These are phyloP conservation scores for Chiroxiphia lanceolata DNA, from an alignment of 2,797 vertebrate species.

Conservation along the genomic window DNA sequence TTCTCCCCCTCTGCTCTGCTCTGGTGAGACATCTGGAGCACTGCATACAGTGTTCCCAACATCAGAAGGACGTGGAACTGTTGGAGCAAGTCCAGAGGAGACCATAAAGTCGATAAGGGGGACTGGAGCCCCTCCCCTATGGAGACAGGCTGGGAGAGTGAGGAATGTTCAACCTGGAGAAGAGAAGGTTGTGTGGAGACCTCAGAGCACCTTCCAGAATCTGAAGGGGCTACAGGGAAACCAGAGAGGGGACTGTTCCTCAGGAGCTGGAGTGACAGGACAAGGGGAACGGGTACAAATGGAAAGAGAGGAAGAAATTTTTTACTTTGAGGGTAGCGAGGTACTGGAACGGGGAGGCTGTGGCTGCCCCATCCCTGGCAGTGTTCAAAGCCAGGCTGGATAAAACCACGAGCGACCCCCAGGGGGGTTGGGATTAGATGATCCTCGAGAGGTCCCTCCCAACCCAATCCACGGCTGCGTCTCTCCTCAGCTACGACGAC, in stretches of 20 bases:
- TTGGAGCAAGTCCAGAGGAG: neutral
- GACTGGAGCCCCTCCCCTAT: neutral
- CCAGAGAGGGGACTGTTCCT: neutral
- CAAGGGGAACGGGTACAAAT: neutral
- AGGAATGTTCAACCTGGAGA: neutral
- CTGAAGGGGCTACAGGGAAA: neutral
- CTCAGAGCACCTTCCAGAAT: neutral
- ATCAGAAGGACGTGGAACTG: neutral
- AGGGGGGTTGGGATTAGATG: too few species aligned
- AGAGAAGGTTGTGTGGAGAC: neutral
- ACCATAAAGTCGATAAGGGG: neutral
- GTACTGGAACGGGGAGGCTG: too few species aligned
- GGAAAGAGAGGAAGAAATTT: neutral
- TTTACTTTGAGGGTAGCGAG: neutral
- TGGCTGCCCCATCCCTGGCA: neutral
- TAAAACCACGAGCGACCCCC: neutral
- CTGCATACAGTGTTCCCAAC: neutral
- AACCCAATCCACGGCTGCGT: accelerated
- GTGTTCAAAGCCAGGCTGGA: accelerated
- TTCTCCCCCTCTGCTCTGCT: neutral
- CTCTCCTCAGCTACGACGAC: constrained; percentile 83
- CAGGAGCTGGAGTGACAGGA: neutral
- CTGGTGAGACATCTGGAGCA: neutral
- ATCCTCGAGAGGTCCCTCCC: neutral
- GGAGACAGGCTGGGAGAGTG: neutral